Evolutionary conservation across 2,888 invertebrate genomes (phyloP).

Genomic region (Autographa gamma): DNA sequence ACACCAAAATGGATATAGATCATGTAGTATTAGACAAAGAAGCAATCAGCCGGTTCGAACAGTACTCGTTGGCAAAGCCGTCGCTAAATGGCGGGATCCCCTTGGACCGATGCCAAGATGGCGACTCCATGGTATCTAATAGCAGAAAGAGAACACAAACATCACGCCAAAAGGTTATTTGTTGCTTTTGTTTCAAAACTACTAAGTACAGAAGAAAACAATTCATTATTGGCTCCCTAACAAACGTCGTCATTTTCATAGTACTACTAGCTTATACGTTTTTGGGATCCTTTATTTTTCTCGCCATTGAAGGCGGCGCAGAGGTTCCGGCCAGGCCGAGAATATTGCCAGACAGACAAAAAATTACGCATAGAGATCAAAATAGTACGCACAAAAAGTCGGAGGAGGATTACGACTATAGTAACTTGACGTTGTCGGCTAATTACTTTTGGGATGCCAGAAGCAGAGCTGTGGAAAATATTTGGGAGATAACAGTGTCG

Average conservation of each 20-base stretch:
- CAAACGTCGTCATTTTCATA: conserved; percentile 95
- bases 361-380: conserved; percentile 85
- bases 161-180: conserved; percentile 86
- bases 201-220: conserved; percentile 88
- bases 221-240: conserved; percentile 92
- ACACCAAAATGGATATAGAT: conserved; percentile 83
- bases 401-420: conserved; percentile 81
- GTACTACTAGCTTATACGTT: conserved; percentile 94
- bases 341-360: conserved; percentile 85
- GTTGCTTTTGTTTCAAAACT: conserved; percentile 88
- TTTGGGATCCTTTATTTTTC: conserved; percentile 94
- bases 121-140: conserved; percentile 85
- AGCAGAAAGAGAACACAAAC: conserved; percentile 85
- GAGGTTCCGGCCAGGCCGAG: conserved; percentile 87
- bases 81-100: conserved; percentile 86
- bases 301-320: conserved; percentile 93
- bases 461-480: conserved; percentile 93
- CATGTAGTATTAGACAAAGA: conserved; percentile 87
- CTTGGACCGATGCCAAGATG: conserved; percentile 88
- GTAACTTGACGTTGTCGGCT: conserved; percentile 81
- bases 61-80: conserved; percentile 86
- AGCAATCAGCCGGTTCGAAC: conserved; percentile 86
- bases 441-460: conserved; percentile 87
- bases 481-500: conserved; percentile 97
- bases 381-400: conserved; percentile 79